These are phyloP conservation scores for Phenacoccus solenopsis DNA, from an alignment of 1,140 invertebrate species.

Conservation along the genomic window DNA sequence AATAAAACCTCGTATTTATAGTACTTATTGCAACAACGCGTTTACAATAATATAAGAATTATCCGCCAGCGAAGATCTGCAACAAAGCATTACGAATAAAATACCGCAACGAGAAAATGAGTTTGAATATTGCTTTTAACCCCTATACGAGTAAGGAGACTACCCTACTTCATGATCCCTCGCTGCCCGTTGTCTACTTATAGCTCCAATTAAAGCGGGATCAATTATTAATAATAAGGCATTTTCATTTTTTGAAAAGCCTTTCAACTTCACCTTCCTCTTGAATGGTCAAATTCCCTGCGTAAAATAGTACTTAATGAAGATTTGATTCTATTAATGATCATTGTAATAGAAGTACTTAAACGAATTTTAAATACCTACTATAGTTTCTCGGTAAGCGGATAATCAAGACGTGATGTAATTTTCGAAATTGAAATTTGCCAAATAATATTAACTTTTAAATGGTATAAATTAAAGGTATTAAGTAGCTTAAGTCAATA, in stretches of 20 bases:
- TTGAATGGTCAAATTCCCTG: constrained; percentile 11
- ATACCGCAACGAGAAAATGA: constrained; percentile 10
- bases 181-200: constrained; percentile 7
- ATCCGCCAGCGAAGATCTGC: not conserved
- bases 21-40: no score
- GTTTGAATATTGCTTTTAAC: constrained; percentile 3
- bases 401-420: not conserved
- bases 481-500: not conserved
- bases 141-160: not conserved
- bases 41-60: no score
- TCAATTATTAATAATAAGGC: constrained; percentile 18
- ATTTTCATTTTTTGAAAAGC: constrained; percentile 18
- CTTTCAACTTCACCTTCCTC: constrained; percentile 10
- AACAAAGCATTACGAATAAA: not conserved
- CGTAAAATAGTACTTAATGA: constrained; percentile 4
- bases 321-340: constrained; percentile 16
- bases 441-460: not conserved
- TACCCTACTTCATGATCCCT: not conserved
- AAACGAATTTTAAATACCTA: constrained; percentile 11
- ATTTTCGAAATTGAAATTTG: not conserved
- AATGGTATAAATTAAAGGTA: not conserved
- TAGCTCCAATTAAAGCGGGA: constrained; percentile 12
- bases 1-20: no score
- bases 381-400: not conserved
- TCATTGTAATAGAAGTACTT: constrained; percentile 7